A percentile compares a stretch with the other conserved stretches of the same genome.
phyloP scores from a whole-genome alignment of 2,797 vertebrate species.

The Smutsia temminckii region DNA sequence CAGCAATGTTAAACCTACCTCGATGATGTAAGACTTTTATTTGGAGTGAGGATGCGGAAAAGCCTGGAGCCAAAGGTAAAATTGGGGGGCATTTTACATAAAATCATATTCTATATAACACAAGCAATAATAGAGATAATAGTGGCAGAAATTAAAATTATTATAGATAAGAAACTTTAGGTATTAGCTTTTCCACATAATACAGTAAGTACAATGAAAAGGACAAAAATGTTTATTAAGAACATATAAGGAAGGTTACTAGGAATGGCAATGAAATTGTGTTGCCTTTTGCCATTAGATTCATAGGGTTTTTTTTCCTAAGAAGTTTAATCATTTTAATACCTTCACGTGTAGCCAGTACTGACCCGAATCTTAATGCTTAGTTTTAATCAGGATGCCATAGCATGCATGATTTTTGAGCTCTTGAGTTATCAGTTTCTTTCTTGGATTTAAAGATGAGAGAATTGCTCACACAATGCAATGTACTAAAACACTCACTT shows the following conservation, averaged over 20 bases:
- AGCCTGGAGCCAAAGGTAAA: not conserved
- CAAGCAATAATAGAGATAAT: not conserved
- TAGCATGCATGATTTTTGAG: not conserved
- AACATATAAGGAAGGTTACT: not conserved
- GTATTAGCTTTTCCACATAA: not conserved
- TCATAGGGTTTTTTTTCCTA: not conserved
- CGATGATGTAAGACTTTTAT: not conserved
- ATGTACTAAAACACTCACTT: not conserved
- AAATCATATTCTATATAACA: slow-evolving; percentile 21
- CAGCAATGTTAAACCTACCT: not conserved
- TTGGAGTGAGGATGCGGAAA: not conserved
- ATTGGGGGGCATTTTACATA: not conserved
- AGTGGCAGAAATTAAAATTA: not conserved
- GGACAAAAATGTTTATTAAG: not conserved
- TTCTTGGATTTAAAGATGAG: not conserved
- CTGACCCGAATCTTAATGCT: not conserved
- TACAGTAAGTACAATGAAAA: not conserved
- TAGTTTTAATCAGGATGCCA: not conserved
- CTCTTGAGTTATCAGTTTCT: not conserved
- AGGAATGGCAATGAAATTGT: not conserved
- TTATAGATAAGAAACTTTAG: not conserved
- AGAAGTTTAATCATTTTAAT: not conserved
- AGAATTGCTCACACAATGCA: not conserved
- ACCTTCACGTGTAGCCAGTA: not conserved
- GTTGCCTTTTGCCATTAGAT: not conserved